A percentile compares a stretch with the other conserved stretches of the same genome.
Conservation (phyloP, 2,797 vertebrate species). For the Peromyscus aztecus region DNA sequence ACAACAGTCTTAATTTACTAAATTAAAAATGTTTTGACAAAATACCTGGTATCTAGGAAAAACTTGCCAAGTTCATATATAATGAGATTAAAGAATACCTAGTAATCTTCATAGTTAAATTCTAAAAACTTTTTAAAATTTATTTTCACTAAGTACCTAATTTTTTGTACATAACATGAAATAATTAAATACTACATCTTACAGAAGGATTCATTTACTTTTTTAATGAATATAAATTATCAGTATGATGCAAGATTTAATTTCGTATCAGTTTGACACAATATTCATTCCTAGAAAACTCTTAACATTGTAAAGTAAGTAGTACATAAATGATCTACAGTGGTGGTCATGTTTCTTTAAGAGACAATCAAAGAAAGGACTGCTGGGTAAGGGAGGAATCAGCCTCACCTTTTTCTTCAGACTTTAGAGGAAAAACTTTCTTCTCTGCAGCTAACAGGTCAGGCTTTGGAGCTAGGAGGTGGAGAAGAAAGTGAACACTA, state of each 20-base stretch:
- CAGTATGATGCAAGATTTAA: conserved; percentile 39
- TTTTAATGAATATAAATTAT: conserved; percentile 43
- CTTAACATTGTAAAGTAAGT: neutral
- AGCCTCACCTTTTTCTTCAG: conserved; percentile 94
- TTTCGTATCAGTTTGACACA: conserved; percentile 48
- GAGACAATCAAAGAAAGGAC: neutral
- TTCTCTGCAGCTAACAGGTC: conserved; percentile 92
- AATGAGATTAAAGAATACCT: neutral
- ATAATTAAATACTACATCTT: conserved; percentile 23
- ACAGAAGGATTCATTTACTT: conserved; percentile 28
- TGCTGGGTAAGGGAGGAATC: neutral
- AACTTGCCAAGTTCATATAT: neutral
- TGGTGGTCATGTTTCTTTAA: neutral
- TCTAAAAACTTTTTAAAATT: neutral
- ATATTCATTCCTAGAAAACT: conserved; percentile 30
- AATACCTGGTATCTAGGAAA: neutral
- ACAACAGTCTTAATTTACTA: neutral
- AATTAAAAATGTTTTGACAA: conserved; percentile 44
- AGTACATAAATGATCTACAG: neutral
- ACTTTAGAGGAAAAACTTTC: conserved; percentile 88
- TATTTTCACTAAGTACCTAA: neutral
- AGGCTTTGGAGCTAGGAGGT: conserved; percentile 90
- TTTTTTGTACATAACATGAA: conserved; percentile 25
- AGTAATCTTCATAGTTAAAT: conserved; percentile 7
- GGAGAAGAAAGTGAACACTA: conserved; percentile 53